Evolutionary conservation across 1,140 invertebrate species (phyloP).

Genomic region (Littorina saxatilis): DNA sequence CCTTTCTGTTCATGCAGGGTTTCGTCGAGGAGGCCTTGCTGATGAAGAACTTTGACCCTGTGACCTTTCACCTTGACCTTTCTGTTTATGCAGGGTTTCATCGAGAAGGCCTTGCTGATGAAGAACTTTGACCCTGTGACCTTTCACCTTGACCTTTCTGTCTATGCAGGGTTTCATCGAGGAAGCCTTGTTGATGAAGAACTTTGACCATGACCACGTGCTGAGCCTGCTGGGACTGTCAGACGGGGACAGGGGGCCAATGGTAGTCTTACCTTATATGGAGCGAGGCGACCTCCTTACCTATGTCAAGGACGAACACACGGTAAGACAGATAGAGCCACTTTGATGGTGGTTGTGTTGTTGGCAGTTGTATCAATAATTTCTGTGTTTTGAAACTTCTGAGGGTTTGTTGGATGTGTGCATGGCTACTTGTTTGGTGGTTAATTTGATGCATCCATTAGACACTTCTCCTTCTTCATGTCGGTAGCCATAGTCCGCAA

Average conservation of each 20-base stretch:
- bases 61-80: background rate
- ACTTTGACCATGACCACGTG: conserved; percentile 75
- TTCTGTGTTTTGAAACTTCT: background rate
- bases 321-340: conserved; percentile 66
- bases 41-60: no score
- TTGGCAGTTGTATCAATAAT: background rate
- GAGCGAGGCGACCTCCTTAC: conserved; percentile 73
- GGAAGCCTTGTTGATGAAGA: conserved; percentile 76
- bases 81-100: no score
- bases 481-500: no score
- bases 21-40: no score
- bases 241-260: conserved; percentile 68
- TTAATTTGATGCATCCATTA: no score
- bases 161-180: conserved; percentile 64
- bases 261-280: conserved; percentile 77
- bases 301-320: conserved; percentile 70
- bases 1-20: background rate
- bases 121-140: background rate
- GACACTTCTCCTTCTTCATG: no score
- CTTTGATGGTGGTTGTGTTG: no score
- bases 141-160: background rate
- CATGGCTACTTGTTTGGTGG: background rate
- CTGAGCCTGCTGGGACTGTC: conserved; percentile 74
- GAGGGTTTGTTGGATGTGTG: background rate
- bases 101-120: no score